Evolutionary conservation across 1,140 invertebrate species (phyloP), one percentile per base, ranked within the genome.

Genomic region (Drosophila willistoni): DNA sequence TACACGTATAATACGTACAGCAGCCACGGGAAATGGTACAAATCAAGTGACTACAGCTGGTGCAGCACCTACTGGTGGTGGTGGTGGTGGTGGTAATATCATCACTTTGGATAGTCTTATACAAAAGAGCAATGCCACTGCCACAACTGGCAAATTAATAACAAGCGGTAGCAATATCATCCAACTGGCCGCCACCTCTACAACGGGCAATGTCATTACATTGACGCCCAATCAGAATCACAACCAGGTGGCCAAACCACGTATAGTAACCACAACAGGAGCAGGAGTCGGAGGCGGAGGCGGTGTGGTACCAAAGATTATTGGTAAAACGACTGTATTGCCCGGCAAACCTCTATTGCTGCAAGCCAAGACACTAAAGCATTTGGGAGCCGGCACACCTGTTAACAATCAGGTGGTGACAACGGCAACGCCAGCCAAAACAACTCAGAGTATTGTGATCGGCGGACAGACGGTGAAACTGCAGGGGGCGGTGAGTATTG

Each of bases 101-200:
- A 94, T 96, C 9, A 95, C 95, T 0, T 93, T 96, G n/a, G 95
- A 95, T 79, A 95, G 93, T 92, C 77, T 95, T 13, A 75, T 95
- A 5, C 93, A 94, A 3, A 95, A 95, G 64, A 51, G 91, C 92
- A 70, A 71, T 63, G 71, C 90, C 92, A 34, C 60, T 65, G 33
- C 63, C 65, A 36, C 64, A 62, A 39, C 36, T 10, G 66, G 65
- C 1, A 77, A 77, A 39, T 25, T 86, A 0, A 36, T 73, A 9
- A 61, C 71, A n/a, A 10, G 72, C 9, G 69, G 77, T 12, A 83
- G 63, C 29, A 91, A 80, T n/a, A 74, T 82, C 6, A 73, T 86
- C 9, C 85, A 81, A 55, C 44, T 84, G 61, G 68, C 77, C 33
- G 68, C 74, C 36, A 78, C 74, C 29, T 71, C 67, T 7, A 60